Evolutionary conservation across 2,113 vertebrate species (phyloP), one percentile per base, ranked within the genome.

Genomic region (Phodopus roborovskii): DNA sequence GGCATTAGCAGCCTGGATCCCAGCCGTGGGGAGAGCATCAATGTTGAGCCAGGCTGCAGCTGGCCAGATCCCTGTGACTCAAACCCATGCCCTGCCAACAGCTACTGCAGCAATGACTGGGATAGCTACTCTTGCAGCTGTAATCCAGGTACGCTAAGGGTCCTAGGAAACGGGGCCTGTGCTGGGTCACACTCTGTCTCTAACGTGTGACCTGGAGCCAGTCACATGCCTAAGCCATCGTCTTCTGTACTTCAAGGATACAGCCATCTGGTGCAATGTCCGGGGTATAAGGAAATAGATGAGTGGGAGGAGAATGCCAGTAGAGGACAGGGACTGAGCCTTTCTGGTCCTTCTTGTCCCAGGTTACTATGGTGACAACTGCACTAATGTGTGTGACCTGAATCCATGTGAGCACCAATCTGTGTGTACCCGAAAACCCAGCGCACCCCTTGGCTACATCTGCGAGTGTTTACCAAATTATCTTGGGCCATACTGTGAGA

Each of bases 401-500:
- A 99, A 99, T 95, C 99, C 99, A 1, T 99, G 99, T 33, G 99
- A 99, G 96, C 98, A 99, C 93, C 99, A 98, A 1, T 99, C 99
- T 0, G 74, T 96, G 1, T 99, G 99, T 86, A 97, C 97, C 96
- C 99, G 98, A 97, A 99, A 98, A 93, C 98, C 98, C 2, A 98
- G 98, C 96, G 98, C 98, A 2, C 81, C 98, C 16, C 98, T 98
- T 0, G 99, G 99, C 87, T 99, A 99, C 96, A 94, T 96, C 26
- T 99, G 99, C 36, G 99, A 99, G 94, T 99, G 99, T 96, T 98
- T 98, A 82, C 98, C 97, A 10, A 99, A 98, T 96, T 99, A 99
- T 98, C 99, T 99, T 0, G 99, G 99, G 48, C 98, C 98, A 6
- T 99, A 99, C 98, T 99, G 99, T 89, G 99, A 99, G 98, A 99